phyloP scores from a whole-genome alignment of 2,797 vertebrate species.

The Chaunax sp. region DNA sequence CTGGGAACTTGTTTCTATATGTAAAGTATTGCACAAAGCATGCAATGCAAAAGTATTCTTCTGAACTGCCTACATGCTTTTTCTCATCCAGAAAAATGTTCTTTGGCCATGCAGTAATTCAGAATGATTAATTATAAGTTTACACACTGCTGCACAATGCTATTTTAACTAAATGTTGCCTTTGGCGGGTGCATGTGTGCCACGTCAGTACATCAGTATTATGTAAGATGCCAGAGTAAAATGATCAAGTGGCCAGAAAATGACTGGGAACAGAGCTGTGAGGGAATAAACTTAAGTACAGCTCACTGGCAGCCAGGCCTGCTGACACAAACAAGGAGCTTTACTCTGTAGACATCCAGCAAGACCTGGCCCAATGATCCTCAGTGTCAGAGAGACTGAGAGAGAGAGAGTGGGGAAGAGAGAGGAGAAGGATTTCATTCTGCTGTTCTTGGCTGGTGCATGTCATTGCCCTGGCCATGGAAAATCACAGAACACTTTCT shows the following conservation, averaged over 20 bases:
- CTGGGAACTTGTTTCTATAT: neutral
- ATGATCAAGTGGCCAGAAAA: constrained; percentile 64
- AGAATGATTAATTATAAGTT: constrained; percentile 45
- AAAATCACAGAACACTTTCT: constrained; percentile 63
- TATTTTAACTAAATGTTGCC: constrained; percentile 46
- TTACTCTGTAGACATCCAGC: constrained; percentile 54
- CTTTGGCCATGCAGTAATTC: neutral
- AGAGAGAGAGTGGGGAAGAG: constrained; percentile 2
- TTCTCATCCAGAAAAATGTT: neutral
- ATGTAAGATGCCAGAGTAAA: constrained; percentile 35
- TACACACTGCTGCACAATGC: constrained; percentile 35
- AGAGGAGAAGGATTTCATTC: constrained; percentile 44
- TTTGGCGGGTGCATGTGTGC: constrained; percentile 37
- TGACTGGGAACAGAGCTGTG: constrained; percentile 53
- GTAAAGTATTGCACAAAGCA: neutral
- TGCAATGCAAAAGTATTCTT: neutral
- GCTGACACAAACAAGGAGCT: constrained; percentile 64
- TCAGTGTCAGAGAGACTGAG: constrained; percentile 18
- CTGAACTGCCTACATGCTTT: constrained; percentile 3
- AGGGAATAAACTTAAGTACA: constrained; percentile 54
- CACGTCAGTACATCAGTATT: constrained; percentile 24
- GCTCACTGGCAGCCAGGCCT: constrained; percentile 53
- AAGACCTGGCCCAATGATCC: constrained; percentile 43
- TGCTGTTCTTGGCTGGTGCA: constrained; percentile 72
- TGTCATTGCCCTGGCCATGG: constrained; percentile 51